Base-by-base conservation (phyloP, 2,888 invertebrate species). In the Drosophila anceps region DNA sequence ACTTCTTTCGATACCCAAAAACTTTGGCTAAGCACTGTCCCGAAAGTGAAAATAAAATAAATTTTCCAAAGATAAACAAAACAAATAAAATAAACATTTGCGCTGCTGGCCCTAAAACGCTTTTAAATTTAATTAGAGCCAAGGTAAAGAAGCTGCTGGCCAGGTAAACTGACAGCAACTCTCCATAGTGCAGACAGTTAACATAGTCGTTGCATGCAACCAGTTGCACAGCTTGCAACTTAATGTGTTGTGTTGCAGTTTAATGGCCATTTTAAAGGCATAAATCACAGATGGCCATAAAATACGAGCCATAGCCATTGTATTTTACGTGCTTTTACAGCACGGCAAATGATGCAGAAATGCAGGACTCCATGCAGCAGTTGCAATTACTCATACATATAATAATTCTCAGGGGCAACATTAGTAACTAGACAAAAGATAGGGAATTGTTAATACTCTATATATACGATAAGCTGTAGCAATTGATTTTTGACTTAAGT, bases 81-180 rank as follows among this genome's bases (percentile, higher is more conserved):
- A 53, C 50, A 48, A 65, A 61, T 62, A 53, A 66, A 46, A 63
- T 65, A 72, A 77, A 24, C 68, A 43, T 67, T 73, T 58, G 12
- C 18, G 29, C 53, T 60, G 35, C 20, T n/a, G 50, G 69, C 76
- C 27, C 43, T 57, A 59, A 66, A 72, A 58, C 53, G 69, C 44
- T 79, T 67, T 65, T 72, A 64, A 82, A 90, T 88, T 84, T 89
- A 88, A 88, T 90, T 84, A 84, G 69, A 77, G 63, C 54, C 54
- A 48, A 65, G 67, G 18, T 39, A 64, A 68, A 63, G 64, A 46
- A n/a, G 20, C 24, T 72, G 62, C 54, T 43, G 59, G 48, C 39
- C 57, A 66, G 68, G 68, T 68, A 37, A 44, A 46, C 35, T 31
- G 31, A n/a, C 58, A 35, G 35, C 15, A 58, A 13, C 65, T 18